A percentile compares a stretch with the other conserved stretches of the same genome.
These are phyloP conservation scores for Spisula subtruncata DNA, from an alignment of 2,888 invertebrate genomes.

Conservation along the genomic window DNA sequence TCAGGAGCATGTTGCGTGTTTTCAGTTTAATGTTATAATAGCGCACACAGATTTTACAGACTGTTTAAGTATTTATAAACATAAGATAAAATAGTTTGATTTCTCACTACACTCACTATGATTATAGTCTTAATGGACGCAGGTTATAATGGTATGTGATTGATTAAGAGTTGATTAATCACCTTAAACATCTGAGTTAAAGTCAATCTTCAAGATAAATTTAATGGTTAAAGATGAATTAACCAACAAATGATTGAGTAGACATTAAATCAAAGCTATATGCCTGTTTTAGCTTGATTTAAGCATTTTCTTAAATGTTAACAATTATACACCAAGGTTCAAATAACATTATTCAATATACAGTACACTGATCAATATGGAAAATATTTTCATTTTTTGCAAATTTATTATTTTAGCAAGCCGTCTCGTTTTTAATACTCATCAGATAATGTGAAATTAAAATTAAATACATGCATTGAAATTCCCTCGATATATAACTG, in stretches of 20 bases:
- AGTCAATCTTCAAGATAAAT: slow-evolving; percentile 7
- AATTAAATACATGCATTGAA: too few relatives aligned
- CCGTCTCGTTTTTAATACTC: too few relatives aligned
- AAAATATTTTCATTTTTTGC: too few relatives aligned
- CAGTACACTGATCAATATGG: too few relatives aligned
- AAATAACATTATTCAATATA: not conserved
- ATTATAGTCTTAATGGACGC: not conserved
- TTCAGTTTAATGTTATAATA: too few relatives aligned
- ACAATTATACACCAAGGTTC: not conserved
- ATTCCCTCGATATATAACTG: too few relatives aligned
- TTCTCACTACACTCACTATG: not conserved
- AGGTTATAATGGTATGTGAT: not conserved
- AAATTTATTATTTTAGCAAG: too few relatives aligned
- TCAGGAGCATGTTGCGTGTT: too few relatives aligned
- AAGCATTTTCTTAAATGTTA: not conserved
- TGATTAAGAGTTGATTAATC: slow-evolving; percentile 17
- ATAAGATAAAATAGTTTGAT: not conserved
- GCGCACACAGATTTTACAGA: too few relatives aligned
- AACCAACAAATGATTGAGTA: not conserved
- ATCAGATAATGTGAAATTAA: too few relatives aligned
- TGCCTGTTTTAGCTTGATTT: not conserved
- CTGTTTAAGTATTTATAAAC: too few relatives aligned
- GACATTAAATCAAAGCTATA: not conserved
- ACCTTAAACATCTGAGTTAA: not conserved
- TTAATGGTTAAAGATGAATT: not conserved